Base-by-base conservation (phyloP, 2,113 vertebrate species). In the Larimichthys polyactis region DNA sequence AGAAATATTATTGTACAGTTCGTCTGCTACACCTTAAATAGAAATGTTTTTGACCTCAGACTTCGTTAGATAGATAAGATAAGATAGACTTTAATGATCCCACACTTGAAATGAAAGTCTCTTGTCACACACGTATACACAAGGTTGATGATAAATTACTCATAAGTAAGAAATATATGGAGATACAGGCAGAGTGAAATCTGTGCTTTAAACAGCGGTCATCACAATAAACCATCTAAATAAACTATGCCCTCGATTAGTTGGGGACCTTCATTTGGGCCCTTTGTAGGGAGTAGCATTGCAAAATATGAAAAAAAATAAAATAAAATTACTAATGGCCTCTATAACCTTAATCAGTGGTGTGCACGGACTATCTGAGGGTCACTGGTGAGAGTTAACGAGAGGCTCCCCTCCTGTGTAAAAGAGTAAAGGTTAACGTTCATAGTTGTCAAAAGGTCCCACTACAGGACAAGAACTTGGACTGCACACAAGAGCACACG, bases 301-400 rank as follows among this genome's bases (percentile, higher is more conserved):
- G 15, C 69, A 52, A 29, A 11, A 44, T 5, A 32, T 32, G 24
- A 24, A 24, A 24, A 24, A 20, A 49, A 62, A 74, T 11, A 17
- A 58, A 77, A 54, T 74, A 20, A 72, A 80, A 48, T 32, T 2
- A 62, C 27, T 46, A 46, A 57, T n/a, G 4, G 64, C 3, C 36
- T 64, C 66, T 75, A 80, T 72, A 59, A 71, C 16, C 29, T 58
- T 3, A 22, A 22, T 60, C 49, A 73, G 51, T 51, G 40, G 68
- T 68, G n/a, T 78, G 58, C 6, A 3, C 2, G 1, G 51, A 29
- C 43, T 55, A 10, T 78, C 29, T n/a, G 17, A 43, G 19, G 66
- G 44, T 64, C 66, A 58, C 32, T 11, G 62, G 58, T 66, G 59
- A 72, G 22, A 36, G 29, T 52, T 70, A 69, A 68, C 52, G 44